Percentiles rank a stretch among this genome's conserved stretches.
phyloP scores from a whole-genome alignment of 2,888 invertebrate species.

The Lapara coniferarum region DNA sequence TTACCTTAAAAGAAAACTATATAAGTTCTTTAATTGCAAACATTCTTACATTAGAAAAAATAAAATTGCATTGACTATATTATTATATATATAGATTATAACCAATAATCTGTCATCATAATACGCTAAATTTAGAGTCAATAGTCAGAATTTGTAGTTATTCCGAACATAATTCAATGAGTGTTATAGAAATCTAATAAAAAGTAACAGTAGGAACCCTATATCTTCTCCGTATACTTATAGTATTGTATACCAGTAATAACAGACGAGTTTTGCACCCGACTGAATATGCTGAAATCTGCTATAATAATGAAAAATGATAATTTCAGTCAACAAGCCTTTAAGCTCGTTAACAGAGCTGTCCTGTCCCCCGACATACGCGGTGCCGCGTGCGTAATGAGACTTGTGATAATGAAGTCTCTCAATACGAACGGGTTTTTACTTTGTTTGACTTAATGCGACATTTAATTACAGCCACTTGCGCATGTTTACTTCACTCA shows the following conservation, averaged over 20 bases:
- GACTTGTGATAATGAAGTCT: conserved; percentile 15
- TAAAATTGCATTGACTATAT: no score
- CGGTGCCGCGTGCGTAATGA: conserved; percentile 4
- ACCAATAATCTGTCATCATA: no score
- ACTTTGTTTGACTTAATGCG: conserved; percentile 22
- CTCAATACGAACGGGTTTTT: conserved; percentile 21
- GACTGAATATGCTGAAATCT: conserved; percentile 9
- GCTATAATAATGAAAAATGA: conserved; percentile 34
- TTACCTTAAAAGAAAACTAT: no score
- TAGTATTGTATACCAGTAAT: neutral
- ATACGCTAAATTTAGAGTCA: no score
- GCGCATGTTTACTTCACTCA: conserved; percentile 6
- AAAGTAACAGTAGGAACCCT: no score
- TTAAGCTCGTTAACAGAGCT: conserved; percentile 40
- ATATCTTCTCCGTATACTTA: no score
- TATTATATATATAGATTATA: no score
- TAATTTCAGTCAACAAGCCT: conserved; percentile 33
- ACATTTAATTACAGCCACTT: conserved; percentile 21
- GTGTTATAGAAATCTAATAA: no score
- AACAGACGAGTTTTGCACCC: neutral
- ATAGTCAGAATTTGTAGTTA: no score
- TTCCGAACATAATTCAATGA: no score
- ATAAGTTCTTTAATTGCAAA: no score
- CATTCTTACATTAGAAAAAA: no score
- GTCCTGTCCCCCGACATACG: conserved; percentile 15